Conservation (phyloP, 2,888 invertebrate genomes). For the Yponomeuta malinellus region DNA sequence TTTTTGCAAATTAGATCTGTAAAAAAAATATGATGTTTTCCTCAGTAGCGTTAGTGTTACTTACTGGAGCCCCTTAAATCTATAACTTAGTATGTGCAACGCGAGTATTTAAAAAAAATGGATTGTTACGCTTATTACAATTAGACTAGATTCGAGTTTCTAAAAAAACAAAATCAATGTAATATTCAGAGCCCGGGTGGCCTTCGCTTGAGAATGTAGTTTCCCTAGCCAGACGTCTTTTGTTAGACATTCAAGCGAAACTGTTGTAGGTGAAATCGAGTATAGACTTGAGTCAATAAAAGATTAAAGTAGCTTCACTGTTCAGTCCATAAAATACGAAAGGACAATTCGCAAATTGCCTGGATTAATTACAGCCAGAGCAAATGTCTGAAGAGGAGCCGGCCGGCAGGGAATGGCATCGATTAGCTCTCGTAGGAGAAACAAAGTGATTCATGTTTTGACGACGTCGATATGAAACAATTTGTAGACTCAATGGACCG, state of each 20-base stretch:
- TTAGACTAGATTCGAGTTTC: too few species aligned
- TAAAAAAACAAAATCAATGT: not conserved
- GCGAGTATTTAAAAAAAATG: too few species aligned
- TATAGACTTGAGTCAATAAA: not conserved
- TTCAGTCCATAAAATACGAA: slow-evolving; percentile 1
- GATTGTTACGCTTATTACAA: too few species aligned
- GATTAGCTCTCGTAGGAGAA: slow-evolving; percentile 12
- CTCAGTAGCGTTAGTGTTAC: too few species aligned
- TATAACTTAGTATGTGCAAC: too few species aligned
- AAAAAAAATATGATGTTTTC: too few species aligned
- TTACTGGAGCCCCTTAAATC: too few species aligned
- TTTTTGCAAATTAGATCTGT: too few species aligned
- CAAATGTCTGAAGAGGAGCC: not conserved
- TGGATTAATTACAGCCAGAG: not conserved
- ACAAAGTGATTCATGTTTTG: slow-evolving; percentile 32
- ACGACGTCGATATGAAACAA: slow-evolving; percentile 28
- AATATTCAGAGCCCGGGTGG: not conserved
- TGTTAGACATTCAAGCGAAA: not conserved
- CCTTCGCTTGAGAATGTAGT: not conserved
- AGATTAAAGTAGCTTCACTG: not conserved
- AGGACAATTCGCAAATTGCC: not conserved
- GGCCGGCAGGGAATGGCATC: slow-evolving; percentile 6
- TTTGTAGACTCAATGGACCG: slow-evolving; percentile 26
- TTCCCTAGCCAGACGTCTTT: not conserved
- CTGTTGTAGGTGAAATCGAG: not conserved